phyloP scores from a whole-genome alignment of 2,797 vertebrate species.

The Gambusia yucatana region DNA sequence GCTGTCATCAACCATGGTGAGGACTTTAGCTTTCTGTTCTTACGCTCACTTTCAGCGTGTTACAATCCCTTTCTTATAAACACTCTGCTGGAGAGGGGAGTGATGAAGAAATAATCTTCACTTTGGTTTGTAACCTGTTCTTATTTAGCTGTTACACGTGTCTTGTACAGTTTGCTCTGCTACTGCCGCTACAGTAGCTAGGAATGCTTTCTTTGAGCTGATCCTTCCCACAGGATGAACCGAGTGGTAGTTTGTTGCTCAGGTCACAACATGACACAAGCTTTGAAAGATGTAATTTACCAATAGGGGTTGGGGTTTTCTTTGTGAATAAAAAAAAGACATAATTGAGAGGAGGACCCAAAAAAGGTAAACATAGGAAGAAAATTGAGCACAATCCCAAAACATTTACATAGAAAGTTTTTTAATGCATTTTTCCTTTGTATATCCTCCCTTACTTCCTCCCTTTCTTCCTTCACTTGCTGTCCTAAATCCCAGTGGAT shows the following conservation, averaged over 20 bases:
- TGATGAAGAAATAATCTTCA: not conserved
- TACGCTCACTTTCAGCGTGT: conserved; percentile 12
- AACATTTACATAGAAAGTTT: not conserved
- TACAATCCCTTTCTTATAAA: conserved; percentile 22
- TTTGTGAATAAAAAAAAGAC: conserved; percentile 13
- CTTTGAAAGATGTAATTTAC: conserved; percentile 37
- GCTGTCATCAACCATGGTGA: conserved; percentile 63
- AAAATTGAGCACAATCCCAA: not conserved
- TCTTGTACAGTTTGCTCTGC: not conserved
- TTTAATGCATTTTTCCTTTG: not conserved
- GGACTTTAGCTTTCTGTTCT: conserved; percentile 46
- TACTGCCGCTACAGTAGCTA: not conserved
- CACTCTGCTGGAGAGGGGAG: not conserved
- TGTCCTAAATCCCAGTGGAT: conserved; percentile 23
- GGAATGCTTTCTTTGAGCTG: conserved; percentile 17
- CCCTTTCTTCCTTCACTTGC: conserved; percentile 27
- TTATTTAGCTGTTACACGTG: not conserved
- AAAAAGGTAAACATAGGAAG: not conserved
- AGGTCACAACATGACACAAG: conserved; percentile 9
- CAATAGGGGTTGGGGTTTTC: conserved; percentile 40
- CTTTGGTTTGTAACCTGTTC: not conserved
- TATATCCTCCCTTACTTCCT: conserved; percentile 13
- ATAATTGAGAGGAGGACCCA: conserved; percentile 22
- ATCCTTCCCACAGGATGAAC: conserved; percentile 9
- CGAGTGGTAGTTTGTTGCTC: conserved; percentile 24